These are phyloP conservation scores for Nymphalis c-album DNA, from an alignment of 2,888 invertebrate genomes.

Conservation along the genomic window DNA sequence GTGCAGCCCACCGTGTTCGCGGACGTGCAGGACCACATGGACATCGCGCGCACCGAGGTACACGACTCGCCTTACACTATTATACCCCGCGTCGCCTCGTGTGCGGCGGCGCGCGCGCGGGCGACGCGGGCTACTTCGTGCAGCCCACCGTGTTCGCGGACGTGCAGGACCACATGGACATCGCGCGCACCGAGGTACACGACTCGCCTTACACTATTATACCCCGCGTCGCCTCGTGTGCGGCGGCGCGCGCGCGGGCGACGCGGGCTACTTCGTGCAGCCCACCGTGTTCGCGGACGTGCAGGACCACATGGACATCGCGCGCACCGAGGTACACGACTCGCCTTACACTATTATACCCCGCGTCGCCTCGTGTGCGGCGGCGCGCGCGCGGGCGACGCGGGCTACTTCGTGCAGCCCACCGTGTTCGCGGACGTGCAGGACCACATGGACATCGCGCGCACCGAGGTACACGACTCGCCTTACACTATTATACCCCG, in stretches of 20 bases:
- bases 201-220: slow-evolving; percentile 41
- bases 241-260: slow-evolving; percentile 86
- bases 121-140: slow-evolving; percentile 90
- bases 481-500: too few relatives aligned
- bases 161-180: slow-evolving; percentile 91
- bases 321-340: slow-evolving; percentile 87
- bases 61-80: slow-evolving; percentile 48
- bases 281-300: slow-evolving; percentile 95
- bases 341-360: too few relatives aligned
- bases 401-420: slow-evolving; percentile 92
- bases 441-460: slow-evolving; percentile 92
- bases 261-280: slow-evolving; percentile 90
- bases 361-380: slow-evolving; percentile 90
- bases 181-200: slow-evolving; percentile 90
- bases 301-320: slow-evolving; percentile 91
- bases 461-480: slow-evolving; percentile 85
- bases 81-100: too few relatives aligned
- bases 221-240: slow-evolving; percentile 87
- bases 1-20: slow-evolving; percentile 95
- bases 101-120: slow-evolving; percentile 86
- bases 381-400: slow-evolving; percentile 83
- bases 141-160: slow-evolving; percentile 94
- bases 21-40: slow-evolving; percentile 91
- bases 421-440: slow-evolving; percentile 93
- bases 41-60: slow-evolving; percentile 91